Percentiles rank a stretch among this genome's conserved stretches.
phyloP scores from a whole-genome alignment of 53 echinoderm and acorn worm genomes.

The Echinarachnius parma region DNA sequence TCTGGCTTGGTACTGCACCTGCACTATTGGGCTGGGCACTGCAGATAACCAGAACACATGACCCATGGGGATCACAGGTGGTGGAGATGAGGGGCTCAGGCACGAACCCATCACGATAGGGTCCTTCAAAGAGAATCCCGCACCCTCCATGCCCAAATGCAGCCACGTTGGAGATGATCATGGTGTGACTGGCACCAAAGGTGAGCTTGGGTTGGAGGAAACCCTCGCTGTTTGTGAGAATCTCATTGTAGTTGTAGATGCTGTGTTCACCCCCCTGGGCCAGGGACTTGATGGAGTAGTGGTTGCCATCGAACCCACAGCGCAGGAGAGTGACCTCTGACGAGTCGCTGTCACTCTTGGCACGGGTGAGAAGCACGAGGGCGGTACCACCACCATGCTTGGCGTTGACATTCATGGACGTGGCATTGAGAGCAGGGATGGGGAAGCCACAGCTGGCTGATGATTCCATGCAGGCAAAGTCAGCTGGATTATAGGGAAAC shows the following conservation, averaged over 20 bases:
- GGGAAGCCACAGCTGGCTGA: slow-evolving; percentile 55
- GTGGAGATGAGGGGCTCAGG: slow-evolving; percentile 25
- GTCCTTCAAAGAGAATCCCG: slow-evolving; percentile 41
- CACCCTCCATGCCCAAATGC: slow-evolving; percentile 64
- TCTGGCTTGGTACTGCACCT: slow-evolving; percentile 29
- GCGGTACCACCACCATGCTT: slow-evolving; percentile 76
- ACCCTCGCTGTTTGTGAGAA: slow-evolving; percentile 55
- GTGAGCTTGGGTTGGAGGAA: slow-evolving; percentile 43
- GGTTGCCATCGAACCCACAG: slow-evolving; percentile 77
- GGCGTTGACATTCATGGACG: slow-evolving; percentile 69
- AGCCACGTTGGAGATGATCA: slow-evolving; percentile 64
- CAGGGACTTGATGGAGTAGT: slow-evolving; percentile 44
- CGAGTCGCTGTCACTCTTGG: slow-evolving; percentile 32
- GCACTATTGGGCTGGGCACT: slow-evolving; percentile 51
- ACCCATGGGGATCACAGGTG: slow-evolving; percentile 14
- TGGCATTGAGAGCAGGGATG: slow-evolving; percentile 51
- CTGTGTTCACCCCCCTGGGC: slow-evolving; percentile 52
- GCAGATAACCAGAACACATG: slow-evolving; percentile 59
- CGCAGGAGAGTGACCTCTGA: slow-evolving; percentile 63
- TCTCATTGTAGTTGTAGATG: slow-evolving; percentile 52
- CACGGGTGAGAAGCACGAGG: slow-evolving; percentile 45
- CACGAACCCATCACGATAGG: slow-evolving; percentile 11
- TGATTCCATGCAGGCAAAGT: slow-evolving; percentile 56
- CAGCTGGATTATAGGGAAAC: slow-evolving; percentile 34
- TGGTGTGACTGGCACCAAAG: slow-evolving; percentile 55